Evolutionary conservation across 1,140 invertebrate genomes (phyloP), one percentile per base, ranked within the genome.

Genomic region (Belonocnema kinseyi): DNA sequence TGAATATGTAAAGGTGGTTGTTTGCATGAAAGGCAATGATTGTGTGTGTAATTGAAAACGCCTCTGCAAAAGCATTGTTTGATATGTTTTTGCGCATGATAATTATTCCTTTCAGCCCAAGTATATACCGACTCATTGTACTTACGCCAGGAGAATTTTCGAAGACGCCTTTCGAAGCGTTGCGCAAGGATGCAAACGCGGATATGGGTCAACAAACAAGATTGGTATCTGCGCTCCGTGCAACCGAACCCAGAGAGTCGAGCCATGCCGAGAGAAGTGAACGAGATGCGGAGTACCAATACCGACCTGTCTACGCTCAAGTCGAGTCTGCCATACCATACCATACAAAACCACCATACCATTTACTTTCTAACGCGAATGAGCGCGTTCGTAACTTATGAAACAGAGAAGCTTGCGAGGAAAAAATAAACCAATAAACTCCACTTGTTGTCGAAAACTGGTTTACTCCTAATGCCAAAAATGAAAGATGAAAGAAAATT

Each of bases 121-220:
- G 19, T 61, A 21, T 33, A 21, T 21, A 61, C 12, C 58, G 21
- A 58, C 56, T 21, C 19, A 58, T 66, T 58, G 56, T 58, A 17
- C 40, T 40, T 58, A 17, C 40, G n/a, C 26, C 61, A 33, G 80
- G 80, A 82, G 79, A 85, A 88, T 87, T 87, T 86, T 86, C 85
- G 85, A 88, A 88, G 85, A 88, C 85, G 83, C 84, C 88, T 88
- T 89, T 87, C 83, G 75, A 83, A 84, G 75, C 13, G 77, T 90
- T 89, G 89, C 87, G 88, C 89, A 90, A 90, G 83, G 86, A 87
- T 86, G 86, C 88, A 87, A 90, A 88, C 82, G 84, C 87, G 87
- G 88, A 90, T 90, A 90, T 90, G 87, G 89, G 89, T 90, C 89
- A 90, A 90, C 88, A 90, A 90, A 87, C 85, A 89, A 90, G 89